Evolutionary conservation across 2,797 vertebrate species (phyloP).

Genomic region (Margarornis squamiger): DNA sequence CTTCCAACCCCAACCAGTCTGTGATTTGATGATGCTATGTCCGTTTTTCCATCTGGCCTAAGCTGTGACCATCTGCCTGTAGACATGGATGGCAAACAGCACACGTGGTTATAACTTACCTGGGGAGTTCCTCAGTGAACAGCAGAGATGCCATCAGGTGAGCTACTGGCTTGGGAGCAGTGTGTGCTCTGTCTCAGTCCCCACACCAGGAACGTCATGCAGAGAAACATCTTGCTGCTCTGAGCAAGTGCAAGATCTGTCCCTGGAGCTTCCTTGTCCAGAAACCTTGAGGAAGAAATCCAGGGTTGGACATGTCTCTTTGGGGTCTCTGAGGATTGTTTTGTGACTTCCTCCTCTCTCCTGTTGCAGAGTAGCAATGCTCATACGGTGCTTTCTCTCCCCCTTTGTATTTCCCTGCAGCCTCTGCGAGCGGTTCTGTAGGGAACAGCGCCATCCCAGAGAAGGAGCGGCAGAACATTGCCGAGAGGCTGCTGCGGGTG

Average conservation of each 20-base stretch:
- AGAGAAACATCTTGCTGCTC: neutral
- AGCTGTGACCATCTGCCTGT: neutral
- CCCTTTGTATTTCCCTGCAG: constrained; percentile 62
- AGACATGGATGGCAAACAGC: neutral
- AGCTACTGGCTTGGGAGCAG: neutral
- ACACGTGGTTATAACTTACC: rapidly evolving
- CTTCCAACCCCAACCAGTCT: neutral
- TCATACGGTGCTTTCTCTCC: neutral
- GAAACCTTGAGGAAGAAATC: neutral
- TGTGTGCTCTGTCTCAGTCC: neutral
- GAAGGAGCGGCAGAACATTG: constrained; percentile 97
- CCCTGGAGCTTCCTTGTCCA: neutral
- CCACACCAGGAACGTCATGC: neutral
- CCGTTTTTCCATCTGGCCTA: neutral
- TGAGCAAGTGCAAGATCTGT: neutral
- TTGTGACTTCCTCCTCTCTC: neutral
- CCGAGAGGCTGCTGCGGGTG: constrained; percentile 91
- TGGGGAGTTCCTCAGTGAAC: neutral
- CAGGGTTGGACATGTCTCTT: neutral
- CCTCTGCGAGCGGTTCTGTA: constrained; percentile 43
- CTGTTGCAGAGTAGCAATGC: neutral
- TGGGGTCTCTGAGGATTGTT: neutral
- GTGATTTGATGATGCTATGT: neutral
- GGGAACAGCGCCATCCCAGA: constrained; percentile 89
- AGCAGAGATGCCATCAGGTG: neutral